Percentiles rank a stretch among this genome's conserved stretches.
phyloP scores from a whole-genome alignment of 2,797 vertebrate species.

The Pelodytes ibericus region DNA sequence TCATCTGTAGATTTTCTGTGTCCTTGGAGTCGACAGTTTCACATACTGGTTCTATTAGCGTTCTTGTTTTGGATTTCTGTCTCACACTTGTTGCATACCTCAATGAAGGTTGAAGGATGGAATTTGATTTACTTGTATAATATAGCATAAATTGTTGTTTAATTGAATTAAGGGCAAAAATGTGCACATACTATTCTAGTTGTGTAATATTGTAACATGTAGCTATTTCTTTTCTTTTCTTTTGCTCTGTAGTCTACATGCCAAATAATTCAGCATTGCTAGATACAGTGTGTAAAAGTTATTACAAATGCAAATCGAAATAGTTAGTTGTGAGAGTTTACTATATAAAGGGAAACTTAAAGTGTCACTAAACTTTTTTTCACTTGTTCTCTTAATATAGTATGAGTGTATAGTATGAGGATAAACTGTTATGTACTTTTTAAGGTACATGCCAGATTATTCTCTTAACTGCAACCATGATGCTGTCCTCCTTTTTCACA shows the following conservation, averaged over 20 bases:
- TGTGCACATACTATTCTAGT: conserved; percentile 5
- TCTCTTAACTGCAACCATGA: no score
- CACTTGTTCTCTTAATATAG: no score
- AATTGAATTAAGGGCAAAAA: conserved; percentile 30
- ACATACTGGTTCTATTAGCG: conserved; percentile 54
- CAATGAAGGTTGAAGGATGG: conserved; percentile 40
- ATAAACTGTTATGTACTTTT: no score
- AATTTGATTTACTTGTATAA: conserved; percentile 49
- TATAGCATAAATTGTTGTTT: conserved; percentile 36
- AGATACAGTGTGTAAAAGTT: no score
- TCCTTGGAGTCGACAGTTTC: conserved; percentile 44
- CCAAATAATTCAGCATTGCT: no score
- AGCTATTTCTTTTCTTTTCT: background rate
- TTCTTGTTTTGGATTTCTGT: conserved; percentile 50
- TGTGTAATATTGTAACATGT: background rate
- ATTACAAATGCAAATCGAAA: no score
- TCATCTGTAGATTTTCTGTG: conserved; percentile 47
- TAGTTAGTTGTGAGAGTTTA: no score
- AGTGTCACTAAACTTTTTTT: no score
- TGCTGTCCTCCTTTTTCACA: no score
- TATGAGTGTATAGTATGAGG: no score
- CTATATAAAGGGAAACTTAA: no score
- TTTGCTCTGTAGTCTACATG: background rate
- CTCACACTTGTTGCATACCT: conserved; percentile 49
- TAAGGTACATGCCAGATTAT: no score